A percentile compares a stretch with the other conserved stretches of the same genome.
Evolutionary conservation across 1,140 invertebrate species (phyloP).

Genomic region (Zaprionus ghesquierei): DNA sequence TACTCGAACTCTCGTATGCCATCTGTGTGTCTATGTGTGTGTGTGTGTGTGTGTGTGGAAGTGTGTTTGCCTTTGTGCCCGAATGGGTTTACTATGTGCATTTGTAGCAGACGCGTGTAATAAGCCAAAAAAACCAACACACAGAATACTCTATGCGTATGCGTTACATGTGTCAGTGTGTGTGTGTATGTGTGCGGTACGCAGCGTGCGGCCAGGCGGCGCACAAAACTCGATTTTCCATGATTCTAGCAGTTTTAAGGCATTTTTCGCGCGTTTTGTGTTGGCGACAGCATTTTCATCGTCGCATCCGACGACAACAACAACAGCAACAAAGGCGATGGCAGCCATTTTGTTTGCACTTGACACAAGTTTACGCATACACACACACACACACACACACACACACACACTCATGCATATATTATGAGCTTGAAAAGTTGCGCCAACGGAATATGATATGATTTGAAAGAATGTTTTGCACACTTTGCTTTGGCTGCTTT

Average conservation of each 20-base stretch:
- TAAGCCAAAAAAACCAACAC: constrained; percentile 32
- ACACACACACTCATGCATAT: constrained; percentile 22
- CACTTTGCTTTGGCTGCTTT: constrained; percentile 1
- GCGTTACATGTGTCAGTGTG: background rate
- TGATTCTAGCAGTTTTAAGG: constrained; percentile 35
- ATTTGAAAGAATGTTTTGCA: constrained; percentile 12
- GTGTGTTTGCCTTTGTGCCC: constrained; percentile 31
- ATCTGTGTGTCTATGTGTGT: background rate
- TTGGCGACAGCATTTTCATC: constrained; percentile 46
- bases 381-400: constrained; percentile 15
- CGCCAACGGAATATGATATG: constrained; percentile 6
- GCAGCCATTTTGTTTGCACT: constrained; percentile 71
- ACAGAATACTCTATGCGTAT: background rate
- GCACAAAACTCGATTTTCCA: constrained; percentile 23
- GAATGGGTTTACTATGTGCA: constrained; percentile 38
- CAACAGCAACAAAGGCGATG: constrained; percentile 48
- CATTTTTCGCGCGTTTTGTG: constrained; percentile 61
- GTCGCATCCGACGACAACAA: background rate
- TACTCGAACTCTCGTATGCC: constrained; percentile 20
- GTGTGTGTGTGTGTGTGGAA: background rate
- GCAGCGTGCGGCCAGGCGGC: constrained; percentile 17
- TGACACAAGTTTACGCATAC: constrained; percentile 41
- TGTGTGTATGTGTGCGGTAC: background rate
- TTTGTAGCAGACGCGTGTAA: constrained; percentile 32
- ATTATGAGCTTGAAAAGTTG: constrained; percentile 24